Evolutionary conservation across 2,113 vertebrate genomes (phyloP).

Genomic region (Oryzias melastigma): DNA sequence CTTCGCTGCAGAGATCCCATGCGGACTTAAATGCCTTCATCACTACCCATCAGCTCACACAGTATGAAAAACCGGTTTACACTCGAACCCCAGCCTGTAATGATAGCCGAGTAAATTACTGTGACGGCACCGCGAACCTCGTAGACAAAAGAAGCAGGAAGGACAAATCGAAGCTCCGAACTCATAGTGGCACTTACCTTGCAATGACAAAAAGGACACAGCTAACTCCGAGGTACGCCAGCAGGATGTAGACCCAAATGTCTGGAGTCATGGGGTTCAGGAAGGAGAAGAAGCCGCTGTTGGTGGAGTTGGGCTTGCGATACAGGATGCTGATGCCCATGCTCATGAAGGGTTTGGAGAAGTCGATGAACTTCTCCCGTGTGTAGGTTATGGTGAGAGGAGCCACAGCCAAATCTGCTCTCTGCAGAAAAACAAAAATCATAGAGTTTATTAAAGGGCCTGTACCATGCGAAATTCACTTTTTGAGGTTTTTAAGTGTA

Average conservation of each 20-base stretch:
- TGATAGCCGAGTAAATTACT: conserved; percentile 44
- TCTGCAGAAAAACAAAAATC: conserved; percentile 70
- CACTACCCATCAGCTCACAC: conserved; percentile 43
- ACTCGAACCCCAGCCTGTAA: conserved; percentile 17
- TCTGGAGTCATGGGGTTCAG: conserved; percentile 96
- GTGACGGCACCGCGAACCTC: conserved; percentile 28
- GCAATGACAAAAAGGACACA: conserved; percentile 98
- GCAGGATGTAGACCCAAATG: conserved; percentile 98
- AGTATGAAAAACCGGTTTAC: conserved; percentile 23
- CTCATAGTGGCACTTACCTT: conserved; percentile 78
- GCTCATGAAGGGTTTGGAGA: conserved; percentile 97
- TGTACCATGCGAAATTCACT: too few species aligned
- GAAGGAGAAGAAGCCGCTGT: conserved; percentile 97
- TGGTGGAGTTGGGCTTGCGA: conserved; percentile 93
- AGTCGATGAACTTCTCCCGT: conserved; percentile 95
- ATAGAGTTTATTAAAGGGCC: too few species aligned
- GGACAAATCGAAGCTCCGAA: conserved; percentile 1
- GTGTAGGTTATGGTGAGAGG: conserved; percentile 96
- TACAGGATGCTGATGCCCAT: conserved; percentile 98
- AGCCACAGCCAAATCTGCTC: conserved; percentile 94
- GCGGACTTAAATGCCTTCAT: conserved; percentile 59
- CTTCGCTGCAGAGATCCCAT: conserved; percentile 33
- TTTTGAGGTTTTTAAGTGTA: too few species aligned
- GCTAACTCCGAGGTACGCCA: conserved; percentile 97
- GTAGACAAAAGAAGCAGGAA: conserved; percentile 10